Evolutionary conservation across 2,888 invertebrate genomes (phyloP), one percentile per base, ranked within the genome.

Genomic region (Eristalinus sepulchralis): DNA sequence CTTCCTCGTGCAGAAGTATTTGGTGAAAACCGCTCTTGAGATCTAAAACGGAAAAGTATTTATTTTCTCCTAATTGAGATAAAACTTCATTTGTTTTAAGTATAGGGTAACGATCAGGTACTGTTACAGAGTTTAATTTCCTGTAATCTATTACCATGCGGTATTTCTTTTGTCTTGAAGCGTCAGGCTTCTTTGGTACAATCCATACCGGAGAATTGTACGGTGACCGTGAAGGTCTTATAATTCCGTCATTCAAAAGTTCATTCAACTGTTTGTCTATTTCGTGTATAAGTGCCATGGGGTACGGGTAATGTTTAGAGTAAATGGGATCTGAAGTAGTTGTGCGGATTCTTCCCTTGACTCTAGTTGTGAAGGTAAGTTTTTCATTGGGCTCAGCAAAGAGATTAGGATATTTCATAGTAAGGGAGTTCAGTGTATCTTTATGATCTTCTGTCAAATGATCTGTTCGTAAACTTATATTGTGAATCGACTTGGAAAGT

Each of bases 1-100:
- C 27, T n/a, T n/a, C n/a, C n/a, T n/a, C n/a, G n/a, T n/a, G n/a
- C 55, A 87, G 63, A 4, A 75, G 59, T 62, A 87, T 87, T 55
- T 76, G 66, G 62, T 73, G 64, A 62, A 87, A 85, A 3, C 77
- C 70, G n/a, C 31, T 31, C 31, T 31, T 31, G 31, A 31, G 31
- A 31, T 31, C 39, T 39, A 39, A 9, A 6, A 39, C 39, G 9
- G 39, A 39, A 11, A 39, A 39, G 2, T 3, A 39, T n/a, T 39
- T 39, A 9, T 39, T 11, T 2, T 39, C 39, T 39, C 39, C 39
- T 39, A 39, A 5, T 39, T 39, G 39, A 9, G 39, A 39, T 39
- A 39, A 39, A 9, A n/a, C 39, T n/a, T 39, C 39, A 22, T n/a
- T n/a, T n/a, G n/a, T n/a, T n/a, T 59, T 59, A 24, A 64, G 76